Percentiles rank a stretch among this genome's conserved stretches.
phyloP scores from a whole-genome alignment of 2,797 vertebrate genomes.

The Sebastes oblongus region DNA sequence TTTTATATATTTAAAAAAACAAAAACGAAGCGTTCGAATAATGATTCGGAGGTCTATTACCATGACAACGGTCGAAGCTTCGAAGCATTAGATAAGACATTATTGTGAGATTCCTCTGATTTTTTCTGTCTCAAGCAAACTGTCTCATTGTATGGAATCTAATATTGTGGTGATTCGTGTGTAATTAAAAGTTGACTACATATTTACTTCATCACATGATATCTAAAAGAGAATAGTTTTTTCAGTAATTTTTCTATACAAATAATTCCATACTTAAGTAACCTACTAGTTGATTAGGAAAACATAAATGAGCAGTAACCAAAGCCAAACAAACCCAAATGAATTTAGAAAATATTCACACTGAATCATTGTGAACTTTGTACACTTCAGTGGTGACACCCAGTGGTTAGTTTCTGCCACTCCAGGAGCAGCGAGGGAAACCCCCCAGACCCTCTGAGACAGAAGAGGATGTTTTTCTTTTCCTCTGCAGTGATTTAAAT shows the following conservation, averaged over 20 bases:
- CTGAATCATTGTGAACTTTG: background rate
- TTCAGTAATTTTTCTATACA: background rate
- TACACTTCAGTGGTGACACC: conserved; percentile 50
- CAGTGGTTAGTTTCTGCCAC: conserved; percentile 43
- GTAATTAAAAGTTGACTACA: background rate
- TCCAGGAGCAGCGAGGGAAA: conserved; percentile 5
- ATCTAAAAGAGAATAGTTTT: background rate
- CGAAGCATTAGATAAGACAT: background rate
- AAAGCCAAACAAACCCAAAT: background rate
- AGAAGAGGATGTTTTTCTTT: conserved; percentile 10
- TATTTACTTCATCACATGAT: background rate
- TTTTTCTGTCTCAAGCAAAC: background rate
- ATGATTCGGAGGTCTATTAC: no score
- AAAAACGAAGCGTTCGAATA: accelerated
- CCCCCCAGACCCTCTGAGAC: background rate
- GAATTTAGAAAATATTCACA: background rate
- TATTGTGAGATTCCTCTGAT: background rate
- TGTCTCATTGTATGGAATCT: background rate
- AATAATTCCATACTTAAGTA: background rate
- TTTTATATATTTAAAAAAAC: no score
- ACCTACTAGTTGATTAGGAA: no score
- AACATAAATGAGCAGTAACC: background rate
- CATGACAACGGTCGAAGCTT: no score
- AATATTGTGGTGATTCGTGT: background rate
- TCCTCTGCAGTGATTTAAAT: background rate